Conservation (phyloP, 1,140 invertebrate genomes). For the Euschistus heros region DNA sequence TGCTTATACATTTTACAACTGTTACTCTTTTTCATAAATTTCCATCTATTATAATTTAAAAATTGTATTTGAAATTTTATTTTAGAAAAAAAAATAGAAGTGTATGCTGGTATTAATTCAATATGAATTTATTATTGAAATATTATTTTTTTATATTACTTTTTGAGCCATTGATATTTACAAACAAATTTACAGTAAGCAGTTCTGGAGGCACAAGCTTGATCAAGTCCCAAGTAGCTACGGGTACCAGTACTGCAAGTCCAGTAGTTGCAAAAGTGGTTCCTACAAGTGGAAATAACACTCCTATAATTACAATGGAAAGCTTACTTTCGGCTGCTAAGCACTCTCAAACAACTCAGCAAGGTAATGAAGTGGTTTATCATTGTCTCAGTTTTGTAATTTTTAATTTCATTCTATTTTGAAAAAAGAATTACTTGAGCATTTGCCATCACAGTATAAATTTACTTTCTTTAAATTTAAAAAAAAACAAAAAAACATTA, state of each 20-base stretch:
- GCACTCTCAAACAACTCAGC: constrained; percentile 34
- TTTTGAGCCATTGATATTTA: background rate
- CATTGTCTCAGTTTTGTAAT: background rate
- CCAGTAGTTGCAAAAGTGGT: constrained; percentile 20
- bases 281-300: constrained; percentile 31
- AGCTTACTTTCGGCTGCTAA: constrained; percentile 46
- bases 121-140: background rate
- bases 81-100: too few relatives aligned
- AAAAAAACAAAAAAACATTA: background rate
- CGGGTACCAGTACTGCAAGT: constrained; percentile 12
- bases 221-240: constrained; percentile 27
- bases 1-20: too few relatives aligned
- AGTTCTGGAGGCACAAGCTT: constrained; percentile 19
- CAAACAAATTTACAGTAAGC: background rate
- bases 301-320: constrained; percentile 45
- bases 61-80: too few relatives aligned
- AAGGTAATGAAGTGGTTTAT: constrained; percentile 31
- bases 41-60: too few relatives aligned
- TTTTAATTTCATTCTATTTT: background rate
- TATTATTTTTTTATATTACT: background rate
- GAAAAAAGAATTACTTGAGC: background rate
- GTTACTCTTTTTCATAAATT: too few relatives aligned
- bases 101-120: background rate
- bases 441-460: background rate
- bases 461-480: background rate